Conservation (phyloP, 1,140 invertebrate species). For the Coelopa frigida region DNA sequence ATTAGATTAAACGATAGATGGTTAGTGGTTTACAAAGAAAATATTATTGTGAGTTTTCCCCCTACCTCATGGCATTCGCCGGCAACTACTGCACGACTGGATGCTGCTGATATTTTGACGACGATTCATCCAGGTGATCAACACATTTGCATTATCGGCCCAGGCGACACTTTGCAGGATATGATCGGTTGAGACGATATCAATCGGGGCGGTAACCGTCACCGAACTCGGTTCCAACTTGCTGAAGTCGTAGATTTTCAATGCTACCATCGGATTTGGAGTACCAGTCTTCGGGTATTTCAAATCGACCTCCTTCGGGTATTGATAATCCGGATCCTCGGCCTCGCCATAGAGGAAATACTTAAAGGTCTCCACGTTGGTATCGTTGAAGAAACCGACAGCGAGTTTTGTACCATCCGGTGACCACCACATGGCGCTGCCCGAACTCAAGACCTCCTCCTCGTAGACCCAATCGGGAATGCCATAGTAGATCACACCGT, state of each 20-base stretch:
- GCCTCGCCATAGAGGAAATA: conserved; percentile 58
- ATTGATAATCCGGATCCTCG: conserved; percentile 60
- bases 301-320: conserved; percentile 77
- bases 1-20: no score
- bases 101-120: conserved; percentile 63
- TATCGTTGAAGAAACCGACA: conserved; percentile 80
- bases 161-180: conserved; percentile 64
- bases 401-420: conserved; percentile 67
- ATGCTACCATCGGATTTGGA: conserved; percentile 64
- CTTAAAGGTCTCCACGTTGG: conserved; percentile 56
- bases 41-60: no score
- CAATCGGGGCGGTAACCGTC: conserved; percentile 44
- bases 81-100: conserved; percentile 23
- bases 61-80: conserved; percentile 29
- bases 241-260: conserved; percentile 59
- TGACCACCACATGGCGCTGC: conserved; percentile 85
- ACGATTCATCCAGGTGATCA: conserved; percentile 78
- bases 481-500: conserved; percentile 67
- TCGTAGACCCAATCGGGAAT: conserved; percentile 73
- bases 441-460: conserved; percentile 83
- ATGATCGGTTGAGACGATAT: conserved; percentile 47
- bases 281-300: conserved; percentile 81
- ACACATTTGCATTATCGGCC: conserved; percentile 61
- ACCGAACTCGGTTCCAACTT: conserved; percentile 22
- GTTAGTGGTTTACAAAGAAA: no score